Conservation (phyloP, 2,113 vertebrate species). For the Psilopsiagon aurifrons region DNA sequence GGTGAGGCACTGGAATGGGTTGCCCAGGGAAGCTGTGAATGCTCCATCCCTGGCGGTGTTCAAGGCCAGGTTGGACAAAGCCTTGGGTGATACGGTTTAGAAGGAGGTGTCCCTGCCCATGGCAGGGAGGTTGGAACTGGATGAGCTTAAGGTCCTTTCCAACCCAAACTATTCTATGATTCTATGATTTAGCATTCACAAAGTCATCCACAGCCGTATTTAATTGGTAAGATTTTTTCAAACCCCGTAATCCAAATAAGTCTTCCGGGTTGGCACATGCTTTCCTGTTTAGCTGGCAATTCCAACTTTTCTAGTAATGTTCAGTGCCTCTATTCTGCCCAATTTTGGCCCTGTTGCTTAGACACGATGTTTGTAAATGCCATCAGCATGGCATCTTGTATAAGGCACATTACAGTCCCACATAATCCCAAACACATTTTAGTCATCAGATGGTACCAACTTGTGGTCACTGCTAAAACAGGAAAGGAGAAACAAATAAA, state of each 20-base stretch:
- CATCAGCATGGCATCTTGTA: neutral
- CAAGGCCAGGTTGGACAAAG: too few relatives aligned
- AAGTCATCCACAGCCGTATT: neutral
- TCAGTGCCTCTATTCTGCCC: neutral
- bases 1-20: too few relatives aligned
- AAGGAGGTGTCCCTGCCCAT: too few relatives aligned
- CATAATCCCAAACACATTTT: neutral
- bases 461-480: neutral
- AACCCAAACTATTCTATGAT: too few relatives aligned
- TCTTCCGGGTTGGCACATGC: neutral
- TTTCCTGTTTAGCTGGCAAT: neutral
- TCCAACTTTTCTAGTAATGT: neutral
- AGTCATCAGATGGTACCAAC: constrained; percentile 4
- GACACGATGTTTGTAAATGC: neutral
- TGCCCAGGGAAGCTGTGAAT: too few relatives aligned
- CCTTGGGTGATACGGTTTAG: too few relatives aligned
- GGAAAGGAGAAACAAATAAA: neutral
- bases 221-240: neutral
- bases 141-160: too few relatives aligned
- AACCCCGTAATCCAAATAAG: neutral
- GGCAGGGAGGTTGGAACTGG: too few relatives aligned
- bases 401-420: neutral
- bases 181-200: neutral
- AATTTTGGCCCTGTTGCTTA: neutral
- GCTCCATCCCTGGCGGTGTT: too few relatives aligned